A percentile compares a stretch with the other conserved stretches of the same genome.
phyloP scores from a whole-genome alignment of 1,140 invertebrate species.

The Drosophila fuyamai region DNA sequence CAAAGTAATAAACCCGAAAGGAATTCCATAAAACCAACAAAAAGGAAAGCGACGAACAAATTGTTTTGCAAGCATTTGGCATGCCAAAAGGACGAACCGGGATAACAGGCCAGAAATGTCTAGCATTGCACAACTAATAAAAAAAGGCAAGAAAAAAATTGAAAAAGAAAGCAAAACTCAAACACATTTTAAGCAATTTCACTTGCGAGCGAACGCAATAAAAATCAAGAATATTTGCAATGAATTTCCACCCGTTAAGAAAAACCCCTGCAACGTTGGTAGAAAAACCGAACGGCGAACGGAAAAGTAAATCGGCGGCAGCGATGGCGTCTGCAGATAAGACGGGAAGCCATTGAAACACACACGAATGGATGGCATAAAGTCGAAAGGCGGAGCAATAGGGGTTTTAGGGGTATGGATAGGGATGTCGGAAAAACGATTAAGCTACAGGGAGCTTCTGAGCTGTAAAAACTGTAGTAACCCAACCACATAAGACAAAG shows the following conservation, averaged over 20 bases:
- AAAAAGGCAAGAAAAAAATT: conserved; percentile 16
- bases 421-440: conserved; percentile 36
- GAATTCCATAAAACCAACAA: conserved; percentile 66
- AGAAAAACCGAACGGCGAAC: conserved; percentile 18
- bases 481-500: conserved; percentile 14
- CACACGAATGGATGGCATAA: conserved; percentile 58
- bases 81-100: conserved; percentile 52
- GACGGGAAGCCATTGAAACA: conserved; percentile 69
- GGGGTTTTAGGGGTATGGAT: conserved; percentile 1
- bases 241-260: conserved; percentile 57
- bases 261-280: conserved; percentile 36
- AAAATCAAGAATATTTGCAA: conserved; percentile 83
- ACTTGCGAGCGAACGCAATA: conserved; percentile 81
- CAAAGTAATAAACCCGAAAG: conserved; percentile 76
- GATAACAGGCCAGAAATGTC: conserved; percentile 59
- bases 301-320: conserved; percentile 76
- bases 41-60: conserved; percentile 63
- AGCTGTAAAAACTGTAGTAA: conserved; percentile 23
- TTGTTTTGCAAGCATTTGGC: conserved; percentile 71
- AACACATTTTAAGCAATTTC: conserved; percentile 83
- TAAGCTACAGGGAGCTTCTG: conserved; percentile 40
- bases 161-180: conserved; percentile 56
- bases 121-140: conserved; percentile 60
- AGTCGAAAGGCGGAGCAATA: conserved; percentile 25
- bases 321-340: conserved; percentile 78